These are phyloP conservation scores for Drosophila meridionalis DNA, from an alignment of 2,888 invertebrate genomes.

Conservation along the genomic window DNA sequence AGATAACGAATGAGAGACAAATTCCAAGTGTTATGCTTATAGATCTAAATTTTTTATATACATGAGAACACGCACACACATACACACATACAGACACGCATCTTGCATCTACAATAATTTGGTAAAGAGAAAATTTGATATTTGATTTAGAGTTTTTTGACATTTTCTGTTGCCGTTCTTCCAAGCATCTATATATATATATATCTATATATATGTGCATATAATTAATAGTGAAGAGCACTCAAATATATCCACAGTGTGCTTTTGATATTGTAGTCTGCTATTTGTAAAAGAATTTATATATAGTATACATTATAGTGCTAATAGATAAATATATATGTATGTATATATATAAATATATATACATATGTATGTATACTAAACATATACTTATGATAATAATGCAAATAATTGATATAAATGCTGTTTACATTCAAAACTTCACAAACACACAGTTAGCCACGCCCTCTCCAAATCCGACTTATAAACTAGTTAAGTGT, in stretches of 20 bases:
- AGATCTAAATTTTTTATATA: slow-evolving; percentile 77
- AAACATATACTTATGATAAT: slow-evolving; percentile 63
- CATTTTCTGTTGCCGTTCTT: slow-evolving; percentile 69
- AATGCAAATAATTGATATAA: slow-evolving; percentile 41
- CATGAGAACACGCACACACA: slow-evolving; percentile 32
- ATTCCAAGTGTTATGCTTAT: slow-evolving; percentile 79
- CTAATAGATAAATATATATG: slow-evolving; percentile 37
- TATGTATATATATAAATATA: slow-evolving; percentile 30
- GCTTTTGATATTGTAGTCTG: slow-evolving; percentile 78
- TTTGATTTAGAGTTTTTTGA: slow-evolving; percentile 43
- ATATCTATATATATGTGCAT: slow-evolving; percentile 33
- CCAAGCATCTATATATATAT: slow-evolving; percentile 54
- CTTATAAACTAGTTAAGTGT: slow-evolving; percentile 58
- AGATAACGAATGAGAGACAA: slow-evolving; percentile 65
- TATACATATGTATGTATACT: slow-evolving; percentile 29
- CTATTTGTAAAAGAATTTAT: slow-evolving; percentile 79
- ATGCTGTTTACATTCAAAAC: slow-evolving; percentile 33
- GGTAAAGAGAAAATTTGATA: slow-evolving; percentile 34
- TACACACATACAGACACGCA: slow-evolving; percentile 14
- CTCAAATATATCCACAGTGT: slow-evolving; percentile 65
- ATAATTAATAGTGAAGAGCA: slow-evolving; percentile 43
- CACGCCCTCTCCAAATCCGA: slow-evolving; percentile 21
- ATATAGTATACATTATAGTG: slow-evolving; percentile 51
- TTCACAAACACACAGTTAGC: slow-evolving; percentile 14
- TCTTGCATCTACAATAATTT: slow-evolving; percentile 56